These are phyloP conservation scores for Holocentrus rufus DNA, from an alignment of 2,797 vertebrate genomes.

Conservation along the genomic window DNA sequence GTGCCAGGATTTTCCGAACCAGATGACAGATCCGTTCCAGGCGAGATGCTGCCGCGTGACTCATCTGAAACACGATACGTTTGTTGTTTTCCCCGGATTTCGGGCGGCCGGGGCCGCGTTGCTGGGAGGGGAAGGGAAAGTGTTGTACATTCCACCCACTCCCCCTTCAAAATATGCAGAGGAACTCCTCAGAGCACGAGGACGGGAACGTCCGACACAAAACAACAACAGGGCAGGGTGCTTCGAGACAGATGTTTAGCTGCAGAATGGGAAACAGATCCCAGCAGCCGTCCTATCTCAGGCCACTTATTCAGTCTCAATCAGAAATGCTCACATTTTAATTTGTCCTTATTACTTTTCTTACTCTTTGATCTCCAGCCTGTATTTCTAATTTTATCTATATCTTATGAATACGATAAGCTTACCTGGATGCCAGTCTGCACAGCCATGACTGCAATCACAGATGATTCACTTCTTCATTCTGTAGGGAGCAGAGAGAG, in stretches of 20 bases:
- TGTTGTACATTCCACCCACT: conserved; percentile 53
- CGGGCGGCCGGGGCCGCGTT: conserved; percentile 37
- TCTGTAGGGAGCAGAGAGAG: conserved; percentile 62
- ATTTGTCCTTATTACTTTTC: no score
- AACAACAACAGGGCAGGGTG: conserved; percentile 53
- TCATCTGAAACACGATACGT: conserved; percentile 55
- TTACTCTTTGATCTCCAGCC: no score
- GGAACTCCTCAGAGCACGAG: conserved; percentile 52
- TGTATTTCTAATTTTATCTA: not conserved
- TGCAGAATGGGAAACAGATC: conserved; percentile 47
- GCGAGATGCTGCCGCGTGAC: conserved; percentile 42
- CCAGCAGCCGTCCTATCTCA: no score
- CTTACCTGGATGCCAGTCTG: conserved; percentile 83
- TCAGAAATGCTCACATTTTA: no score
- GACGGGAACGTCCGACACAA: conserved; percentile 59
- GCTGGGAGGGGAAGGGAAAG: conserved; percentile 59
- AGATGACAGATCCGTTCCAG: conserved; percentile 42
- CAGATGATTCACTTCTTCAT: conserved; percentile 77
- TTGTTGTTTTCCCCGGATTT: conserved; percentile 65
- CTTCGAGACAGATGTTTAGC: conserved; percentile 64
- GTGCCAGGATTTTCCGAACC: conserved; percentile 31
- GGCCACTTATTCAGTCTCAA: not conserved
- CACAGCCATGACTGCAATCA: conserved; percentile 78
- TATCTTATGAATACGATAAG: not conserved
- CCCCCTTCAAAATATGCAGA: conserved; percentile 48